These are phyloP conservation scores for Cinara cedri DNA, from an alignment of 2,888 invertebrate genomes.

Conservation along the genomic window DNA sequence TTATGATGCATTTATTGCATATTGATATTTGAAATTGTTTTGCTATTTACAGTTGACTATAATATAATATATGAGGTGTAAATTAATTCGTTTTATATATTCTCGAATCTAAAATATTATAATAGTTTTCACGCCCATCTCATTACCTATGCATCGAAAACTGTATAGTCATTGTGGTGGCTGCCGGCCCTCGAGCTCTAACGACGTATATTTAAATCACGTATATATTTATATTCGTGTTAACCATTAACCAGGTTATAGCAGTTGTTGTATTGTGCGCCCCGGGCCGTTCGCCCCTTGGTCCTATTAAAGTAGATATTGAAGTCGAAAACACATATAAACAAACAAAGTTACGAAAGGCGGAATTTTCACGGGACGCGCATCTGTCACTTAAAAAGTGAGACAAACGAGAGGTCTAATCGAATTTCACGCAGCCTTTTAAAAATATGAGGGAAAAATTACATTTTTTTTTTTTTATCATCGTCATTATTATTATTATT, in stretches of 20 bases:
- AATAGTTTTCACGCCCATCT: slow-evolving; percentile 54
- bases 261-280: slow-evolving; percentile 38
- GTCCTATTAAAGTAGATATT: slow-evolving; percentile 43
- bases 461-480: slow-evolving; percentile 31
- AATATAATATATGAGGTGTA: not conserved
- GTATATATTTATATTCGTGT: slow-evolving; percentile 33
- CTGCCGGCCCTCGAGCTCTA: slow-evolving; percentile 24
- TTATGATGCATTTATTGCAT: no score
- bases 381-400: slow-evolving; percentile 56
- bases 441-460: slow-evolving; percentile 46
- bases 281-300: slow-evolving; percentile 20
- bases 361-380: slow-evolving; percentile 31
- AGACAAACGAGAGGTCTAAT: slow-evolving; percentile 53
- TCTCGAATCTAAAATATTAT: slow-evolving; percentile 14
- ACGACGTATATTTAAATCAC: slow-evolving; percentile 51
- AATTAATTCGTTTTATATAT: slow-evolving; percentile 34
- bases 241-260: slow-evolving; percentile 36
- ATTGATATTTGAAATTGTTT: no score
- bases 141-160: slow-evolving; percentile 56
- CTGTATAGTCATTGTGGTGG: not conserved
- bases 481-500: slow-evolving; percentile 34
- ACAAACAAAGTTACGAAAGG: slow-evolving; percentile 49
- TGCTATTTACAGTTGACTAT: no score
- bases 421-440: slow-evolving; percentile 33
- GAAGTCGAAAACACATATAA: slow-evolving; percentile 55